Base-by-base conservation (phyloP, 2,888 invertebrate species). In the Rotaria sp. region DNA sequence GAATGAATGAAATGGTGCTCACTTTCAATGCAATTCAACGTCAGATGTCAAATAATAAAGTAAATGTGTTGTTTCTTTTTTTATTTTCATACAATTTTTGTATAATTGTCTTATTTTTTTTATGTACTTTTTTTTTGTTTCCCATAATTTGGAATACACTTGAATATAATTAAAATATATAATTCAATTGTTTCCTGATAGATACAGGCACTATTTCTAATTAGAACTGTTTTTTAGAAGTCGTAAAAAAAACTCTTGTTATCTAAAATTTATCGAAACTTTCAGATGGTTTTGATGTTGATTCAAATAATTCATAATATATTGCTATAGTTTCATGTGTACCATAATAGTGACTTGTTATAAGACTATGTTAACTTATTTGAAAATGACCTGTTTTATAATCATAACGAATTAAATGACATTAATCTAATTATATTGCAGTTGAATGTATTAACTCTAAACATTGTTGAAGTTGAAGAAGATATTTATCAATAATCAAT, bases 301-400 rank as follows among this genome's bases (percentile, higher is more conserved):
- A 96, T 91, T 98, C 97, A 88, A 99, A 92, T 84, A 98, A 93
- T 90, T 97, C 96, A 91, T 97, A 97, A 92, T 98, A 99, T 0
- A 96, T 95, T 89, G 95, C 93, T 94, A 99, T 97, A 0, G 97
- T 96, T 88, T 98, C 97, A 91, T 96, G 94, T 0, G 97, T 96
- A 90, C 97, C 96, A 92, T 99, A 99, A 93, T 95, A 99, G 92
- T 99, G 97, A 0, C 97, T 97, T 8, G 98, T 96, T 90, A 99
- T 99, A 59, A 99, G 94, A 1, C 99, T 98, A 21, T 98, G 92
- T 91, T 98, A 98, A 0, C 97, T 97, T 0, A 95, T 92, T 90
- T 95, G 94, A 88, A 95, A 94, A 89, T 94, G 93, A 2, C 98
- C 99, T 45, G 88, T 88, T 90, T 88, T 87, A 30, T 86, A 74